Conservation (phyloP, 2,113 vertebrate species). For the Dicaeum eximium region DNA sequence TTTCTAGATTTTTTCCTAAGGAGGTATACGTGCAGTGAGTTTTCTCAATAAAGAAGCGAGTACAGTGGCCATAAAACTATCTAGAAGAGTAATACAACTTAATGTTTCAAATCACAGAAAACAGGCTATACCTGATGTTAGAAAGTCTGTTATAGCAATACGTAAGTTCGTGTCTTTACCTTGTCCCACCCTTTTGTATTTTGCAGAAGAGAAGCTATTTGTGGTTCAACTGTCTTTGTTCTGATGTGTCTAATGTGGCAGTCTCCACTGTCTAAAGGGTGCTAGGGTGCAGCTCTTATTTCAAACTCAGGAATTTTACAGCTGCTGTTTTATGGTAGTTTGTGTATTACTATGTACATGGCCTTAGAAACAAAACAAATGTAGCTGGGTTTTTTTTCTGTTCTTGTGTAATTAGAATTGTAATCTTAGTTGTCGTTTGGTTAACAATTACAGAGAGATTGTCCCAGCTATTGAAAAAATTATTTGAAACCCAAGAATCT, state of each 20-base stretch:
- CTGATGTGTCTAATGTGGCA: not conserved
- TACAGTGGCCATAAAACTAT: not conserved
- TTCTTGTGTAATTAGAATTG: not conserved
- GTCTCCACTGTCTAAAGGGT: not conserved
- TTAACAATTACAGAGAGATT: constrained; percentile 84
- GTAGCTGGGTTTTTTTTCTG: not conserved
- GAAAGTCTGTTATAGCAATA: not conserved
- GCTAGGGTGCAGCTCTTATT: not conserved
- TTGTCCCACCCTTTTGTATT: not conserved
- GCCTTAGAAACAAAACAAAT: not conserved
- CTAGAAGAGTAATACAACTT: not conserved
- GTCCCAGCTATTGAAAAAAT: constrained; percentile 95
- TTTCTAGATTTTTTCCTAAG: not conserved
- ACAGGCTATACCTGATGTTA: not conserved
- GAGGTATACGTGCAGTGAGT: not conserved
- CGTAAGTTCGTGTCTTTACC: not conserved
- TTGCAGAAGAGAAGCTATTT: not conserved
- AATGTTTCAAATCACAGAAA: not conserved
- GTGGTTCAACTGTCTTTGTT: not conserved
- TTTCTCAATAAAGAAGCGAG: not conserved
- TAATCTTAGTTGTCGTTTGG: constrained; percentile 5
- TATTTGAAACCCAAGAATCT: constrained; percentile 98
- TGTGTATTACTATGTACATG: not conserved
- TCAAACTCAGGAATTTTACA: not conserved
- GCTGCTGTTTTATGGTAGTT: not conserved